Percentiles rank a stretch among this genome's conserved stretches.
Evolutionary conservation across 2,797 vertebrate species (phyloP).

Genomic region (Silurus lanzhouensis): DNA sequence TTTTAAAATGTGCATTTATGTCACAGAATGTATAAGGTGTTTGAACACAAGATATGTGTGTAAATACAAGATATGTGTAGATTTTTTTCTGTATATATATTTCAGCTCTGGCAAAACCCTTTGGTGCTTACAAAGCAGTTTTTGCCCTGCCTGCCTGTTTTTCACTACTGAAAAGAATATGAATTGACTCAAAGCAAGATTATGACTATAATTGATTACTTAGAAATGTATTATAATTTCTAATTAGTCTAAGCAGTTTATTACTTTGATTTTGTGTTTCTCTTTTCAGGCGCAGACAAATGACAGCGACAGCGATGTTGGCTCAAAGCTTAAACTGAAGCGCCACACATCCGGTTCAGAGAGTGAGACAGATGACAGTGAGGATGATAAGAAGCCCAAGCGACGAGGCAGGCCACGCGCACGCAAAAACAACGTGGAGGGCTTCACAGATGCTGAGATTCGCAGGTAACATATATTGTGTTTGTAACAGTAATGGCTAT

Average conservation of each 20-base stretch:
- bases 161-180: not conserved
- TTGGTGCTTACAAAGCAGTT: not conserved
- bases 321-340: slow-evolving; percentile 94
- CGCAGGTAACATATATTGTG: slow-evolving; percentile 77
- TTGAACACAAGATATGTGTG: not conserved
- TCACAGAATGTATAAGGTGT: not conserved
- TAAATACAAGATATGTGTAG: not conserved
- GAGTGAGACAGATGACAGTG: slow-evolving; percentile 92
- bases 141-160: not conserved
- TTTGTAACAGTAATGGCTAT: not conserved
- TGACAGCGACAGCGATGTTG: slow-evolving; percentile 94
- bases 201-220: not conserved
- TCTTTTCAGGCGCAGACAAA: slow-evolving; percentile 86
- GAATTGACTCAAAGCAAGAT: not conserved
- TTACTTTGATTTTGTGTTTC: not conserved
- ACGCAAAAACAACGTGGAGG: slow-evolving; percentile 94
- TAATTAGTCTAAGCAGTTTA: not conserved
- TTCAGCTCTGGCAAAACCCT: not conserved
- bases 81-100: not conserved
- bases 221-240: not conserved
- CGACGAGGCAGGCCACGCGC: slow-evolving; percentile 90
- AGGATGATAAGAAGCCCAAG: slow-evolving; percentile 95
- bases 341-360: slow-evolving; percentile 92
- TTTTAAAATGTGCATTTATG: not conserved
- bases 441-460: slow-evolving; percentile 95